phyloP scores from a whole-genome alignment of 2,888 invertebrate genomes.

The Imbricaverruca yamaguchii region DNA sequence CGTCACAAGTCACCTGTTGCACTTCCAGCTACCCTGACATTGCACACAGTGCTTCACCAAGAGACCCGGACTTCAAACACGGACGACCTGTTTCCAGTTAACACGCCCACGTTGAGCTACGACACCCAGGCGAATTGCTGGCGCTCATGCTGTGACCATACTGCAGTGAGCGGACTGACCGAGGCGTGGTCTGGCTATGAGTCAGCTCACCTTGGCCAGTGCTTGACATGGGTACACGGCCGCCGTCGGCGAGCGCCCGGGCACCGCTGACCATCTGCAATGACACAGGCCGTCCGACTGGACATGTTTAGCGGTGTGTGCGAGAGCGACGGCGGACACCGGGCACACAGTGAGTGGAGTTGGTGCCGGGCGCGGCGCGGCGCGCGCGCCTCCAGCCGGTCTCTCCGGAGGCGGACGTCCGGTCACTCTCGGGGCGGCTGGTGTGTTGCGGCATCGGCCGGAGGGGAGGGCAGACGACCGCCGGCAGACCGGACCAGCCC shows the following conservation, averaged over 20 bases:
- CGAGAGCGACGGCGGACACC: neutral
- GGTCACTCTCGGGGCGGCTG: too few species aligned
- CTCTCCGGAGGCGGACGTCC: too few species aligned
- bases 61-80: too few species aligned
- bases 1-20: too few species aligned
- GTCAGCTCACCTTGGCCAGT: neutral
- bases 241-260: neutral
- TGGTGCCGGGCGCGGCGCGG: neutral
- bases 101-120: too few species aligned
- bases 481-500: conserved; percentile 23
- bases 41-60: too few species aligned
- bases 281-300: neutral
- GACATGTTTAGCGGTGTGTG: conserved; percentile 17
- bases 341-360: neutral
- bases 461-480: conserved; percentile 26
- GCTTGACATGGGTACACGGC: neutral
- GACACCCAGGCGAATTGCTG: too few species aligned
- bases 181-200: neutral
- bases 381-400: neutral
- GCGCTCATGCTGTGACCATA: neutral
- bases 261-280: neutral
- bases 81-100: too few species aligned
- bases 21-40: too few species aligned
- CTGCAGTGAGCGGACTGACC: neutral
- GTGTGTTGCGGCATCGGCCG: conserved; percentile 20